A percentile compares a stretch with the other conserved stretches of the same genome.
Conservation (phyloP, 2,888 invertebrate genomes). For the Sycophila texana region DNA sequence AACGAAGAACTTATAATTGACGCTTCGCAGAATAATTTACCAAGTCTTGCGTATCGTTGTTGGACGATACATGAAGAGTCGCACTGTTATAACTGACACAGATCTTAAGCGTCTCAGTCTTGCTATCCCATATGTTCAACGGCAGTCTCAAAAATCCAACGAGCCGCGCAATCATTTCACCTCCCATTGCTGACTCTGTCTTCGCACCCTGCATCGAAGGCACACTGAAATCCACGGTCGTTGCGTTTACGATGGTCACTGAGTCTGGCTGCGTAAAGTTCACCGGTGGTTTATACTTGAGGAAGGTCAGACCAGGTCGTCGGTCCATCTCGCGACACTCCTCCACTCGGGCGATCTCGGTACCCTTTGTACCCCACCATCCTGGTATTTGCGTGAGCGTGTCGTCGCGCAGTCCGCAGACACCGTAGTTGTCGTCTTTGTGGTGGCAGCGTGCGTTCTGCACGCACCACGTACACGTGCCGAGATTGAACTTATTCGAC, state of each 20-base stretch:
- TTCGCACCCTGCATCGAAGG: conserved; percentile 82
- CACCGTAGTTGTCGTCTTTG: conserved; percentile 88
- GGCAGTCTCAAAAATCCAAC: conserved; percentile 90
- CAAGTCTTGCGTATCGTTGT: conserved; percentile 67
- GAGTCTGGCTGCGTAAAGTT: conserved; percentile 93
- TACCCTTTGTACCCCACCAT: conserved; percentile 93
- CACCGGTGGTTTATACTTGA: conserved; percentile 91
- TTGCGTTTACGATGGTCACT: conserved; percentile 90
- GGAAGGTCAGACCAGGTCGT: conserved; percentile 91
- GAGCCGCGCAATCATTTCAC: conserved; percentile 86
- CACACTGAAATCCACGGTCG: conserved; percentile 86
- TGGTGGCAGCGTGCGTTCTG: conserved; percentile 94
- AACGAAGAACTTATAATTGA: background rate
- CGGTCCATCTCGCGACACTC: conserved; percentile 88
- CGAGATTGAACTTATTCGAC: conserved; percentile 86
- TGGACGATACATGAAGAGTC: conserved; percentile 76
- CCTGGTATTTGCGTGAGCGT: conserved; percentile 88
- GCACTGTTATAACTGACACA: conserved; percentile 88
- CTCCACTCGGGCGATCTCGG: conserved; percentile 84
- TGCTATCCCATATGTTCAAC: conserved; percentile 81
- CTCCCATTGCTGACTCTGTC: conserved; percentile 82
- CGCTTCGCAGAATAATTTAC: conserved; percentile 59
- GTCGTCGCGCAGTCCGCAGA: conserved; percentile 87
- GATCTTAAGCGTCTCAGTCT: conserved; percentile 83
- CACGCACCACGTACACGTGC: conserved; percentile 94